These are phyloP conservation scores for Pollicipes pollicipes DNA, from an alignment of 1,140 invertebrate species.

Conservation along the genomic window DNA sequence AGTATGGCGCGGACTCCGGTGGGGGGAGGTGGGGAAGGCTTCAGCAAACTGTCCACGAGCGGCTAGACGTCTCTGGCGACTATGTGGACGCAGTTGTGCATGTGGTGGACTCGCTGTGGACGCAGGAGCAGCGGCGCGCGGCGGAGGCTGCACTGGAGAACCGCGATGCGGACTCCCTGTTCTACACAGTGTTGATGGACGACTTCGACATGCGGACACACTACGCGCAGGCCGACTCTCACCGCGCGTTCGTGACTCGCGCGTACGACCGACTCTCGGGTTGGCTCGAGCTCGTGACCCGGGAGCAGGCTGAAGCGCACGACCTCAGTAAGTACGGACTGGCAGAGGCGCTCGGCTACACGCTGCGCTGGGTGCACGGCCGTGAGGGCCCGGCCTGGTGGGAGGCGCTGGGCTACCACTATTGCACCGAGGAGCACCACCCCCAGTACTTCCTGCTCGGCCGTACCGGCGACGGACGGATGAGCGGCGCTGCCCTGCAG, in stretches of 20 bases:
- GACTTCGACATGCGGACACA: not conserved
- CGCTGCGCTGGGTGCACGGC: constrained; percentile 5
- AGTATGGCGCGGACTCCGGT: not conserved
- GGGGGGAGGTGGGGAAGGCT: not conserved
- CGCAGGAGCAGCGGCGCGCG: not conserved
- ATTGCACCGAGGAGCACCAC: not conserved
- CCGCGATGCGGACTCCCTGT: not conserved
- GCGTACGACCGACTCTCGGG: not conserved
- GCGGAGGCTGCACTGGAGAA: not conserved
- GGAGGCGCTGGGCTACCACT: not conserved
- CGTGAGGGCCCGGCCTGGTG: not conserved
- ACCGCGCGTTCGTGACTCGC: not conserved
- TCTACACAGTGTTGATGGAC: not conserved
- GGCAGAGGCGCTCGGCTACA: constrained; percentile 4
- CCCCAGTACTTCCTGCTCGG: constrained; percentile 1
- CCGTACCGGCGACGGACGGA: not conserved
- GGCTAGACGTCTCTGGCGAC: not conserved
- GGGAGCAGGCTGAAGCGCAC: not conserved
- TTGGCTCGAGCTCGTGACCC: not conserved
- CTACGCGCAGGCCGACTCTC: not conserved
- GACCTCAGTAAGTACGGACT: constrained; percentile 5
- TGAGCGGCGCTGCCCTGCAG: not conserved
- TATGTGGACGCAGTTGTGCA: not conserved
- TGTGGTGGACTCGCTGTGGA: not conserved
- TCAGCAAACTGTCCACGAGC: not conserved